These are phyloP conservation scores for Nothobranchius furzeri DNA, from an alignment of 2,113 vertebrate genomes.

Conservation along the genomic window DNA sequence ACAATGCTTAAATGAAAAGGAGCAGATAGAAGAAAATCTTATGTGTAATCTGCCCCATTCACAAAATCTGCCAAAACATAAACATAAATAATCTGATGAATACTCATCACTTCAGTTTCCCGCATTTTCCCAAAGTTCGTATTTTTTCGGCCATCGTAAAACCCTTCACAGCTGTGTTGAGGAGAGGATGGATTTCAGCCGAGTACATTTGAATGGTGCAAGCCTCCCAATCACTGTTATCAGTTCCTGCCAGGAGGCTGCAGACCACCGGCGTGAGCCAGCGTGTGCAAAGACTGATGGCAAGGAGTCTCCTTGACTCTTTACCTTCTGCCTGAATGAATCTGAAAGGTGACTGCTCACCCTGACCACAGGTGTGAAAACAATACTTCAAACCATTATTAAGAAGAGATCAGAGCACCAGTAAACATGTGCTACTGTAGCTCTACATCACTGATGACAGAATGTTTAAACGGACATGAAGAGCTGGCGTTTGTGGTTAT, in stretches of 20 bases:
- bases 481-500: constrained; percentile 2
- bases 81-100: constrained; percentile 18
- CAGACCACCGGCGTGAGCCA: constrained; percentile 64
- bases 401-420: constrained; percentile 20
- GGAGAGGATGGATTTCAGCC: constrained; percentile 53
- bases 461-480: too few relatives aligned
- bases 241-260: constrained; percentile 59
- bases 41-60: too few relatives aligned
- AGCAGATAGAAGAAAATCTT: too few relatives aligned
- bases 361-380: constrained; percentile 41
- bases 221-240: constrained; percentile 52
- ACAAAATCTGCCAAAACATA: background rate
- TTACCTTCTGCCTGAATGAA: constrained; percentile 41
- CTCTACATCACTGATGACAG: background rate
- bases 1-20: too few relatives aligned
- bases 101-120: constrained; percentile 5
- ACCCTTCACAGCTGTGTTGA: constrained; percentile 7
- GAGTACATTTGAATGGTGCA: constrained; percentile 44
- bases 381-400: constrained; percentile 31
- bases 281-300: constrained; percentile 51
- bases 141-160: constrained; percentile 33
- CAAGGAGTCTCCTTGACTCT: constrained; percentile 48
- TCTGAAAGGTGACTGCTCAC: constrained; percentile 46
- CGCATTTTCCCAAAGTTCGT: constrained; percentile 11
- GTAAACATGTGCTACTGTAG: constrained; percentile 15